Conservation (phyloP, 2,797 vertebrate genomes). For the Oceanodroma leucorhoa region DNA sequence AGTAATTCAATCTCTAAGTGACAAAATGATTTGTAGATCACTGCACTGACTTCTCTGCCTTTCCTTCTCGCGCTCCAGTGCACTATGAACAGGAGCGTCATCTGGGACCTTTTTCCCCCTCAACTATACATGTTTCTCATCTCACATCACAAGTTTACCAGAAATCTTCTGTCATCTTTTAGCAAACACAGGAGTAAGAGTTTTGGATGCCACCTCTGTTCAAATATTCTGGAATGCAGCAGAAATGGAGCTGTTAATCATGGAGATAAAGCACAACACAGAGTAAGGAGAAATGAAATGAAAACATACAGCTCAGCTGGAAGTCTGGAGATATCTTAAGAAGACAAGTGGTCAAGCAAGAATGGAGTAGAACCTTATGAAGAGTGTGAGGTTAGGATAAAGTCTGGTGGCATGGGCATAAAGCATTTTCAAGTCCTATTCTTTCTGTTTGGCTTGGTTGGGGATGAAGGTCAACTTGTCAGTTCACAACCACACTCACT, state of each 20-base stretch:
- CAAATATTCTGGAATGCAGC: background rate
- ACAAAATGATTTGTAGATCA: conserved; percentile 13
- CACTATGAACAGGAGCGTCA: background rate
- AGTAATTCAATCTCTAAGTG: background rate
- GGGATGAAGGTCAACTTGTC: fast-evolving
- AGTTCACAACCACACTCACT: background rate
- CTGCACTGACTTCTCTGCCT: background rate
- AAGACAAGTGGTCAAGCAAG: background rate
- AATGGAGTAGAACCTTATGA: background rate
- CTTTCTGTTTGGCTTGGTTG: background rate
- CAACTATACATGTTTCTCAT: background rate
- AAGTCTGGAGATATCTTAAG: background rate
- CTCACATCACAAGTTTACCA: background rate
- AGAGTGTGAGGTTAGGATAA: background rate
- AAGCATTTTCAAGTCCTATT: background rate
- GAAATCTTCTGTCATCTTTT: background rate
- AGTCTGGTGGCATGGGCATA: background rate
- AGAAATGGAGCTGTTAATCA: background rate
- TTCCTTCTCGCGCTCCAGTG: background rate
- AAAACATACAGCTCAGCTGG: background rate
- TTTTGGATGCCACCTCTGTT: background rate
- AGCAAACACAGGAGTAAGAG: background rate
- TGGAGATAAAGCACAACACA: background rate
- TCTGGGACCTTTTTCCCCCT: background rate
- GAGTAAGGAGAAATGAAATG: background rate